Evolutionary conservation across 2,888 invertebrate genomes (phyloP).

Genomic region (Diaperis boleti): DNA sequence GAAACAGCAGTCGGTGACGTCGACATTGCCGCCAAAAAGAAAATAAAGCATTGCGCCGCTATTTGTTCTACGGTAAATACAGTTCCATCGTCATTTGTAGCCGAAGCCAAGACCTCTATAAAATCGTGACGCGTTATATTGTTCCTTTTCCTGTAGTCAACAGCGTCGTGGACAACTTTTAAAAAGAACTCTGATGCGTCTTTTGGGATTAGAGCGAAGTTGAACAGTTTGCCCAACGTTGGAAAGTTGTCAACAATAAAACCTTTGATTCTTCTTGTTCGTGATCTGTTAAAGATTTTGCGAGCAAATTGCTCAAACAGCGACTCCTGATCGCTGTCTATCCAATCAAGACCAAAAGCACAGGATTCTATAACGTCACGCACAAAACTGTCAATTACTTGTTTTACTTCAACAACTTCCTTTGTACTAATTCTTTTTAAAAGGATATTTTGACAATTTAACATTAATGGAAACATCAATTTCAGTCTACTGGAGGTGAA

Average conservation of each 20-base stretch:
- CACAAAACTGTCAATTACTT: not conserved
- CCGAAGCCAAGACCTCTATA: conserved; percentile 62
- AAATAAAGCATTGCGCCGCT: conserved; percentile 55
- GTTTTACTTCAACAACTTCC: not conserved
- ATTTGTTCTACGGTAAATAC: conserved; percentile 37
- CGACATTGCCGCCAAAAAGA: conserved; percentile 63
- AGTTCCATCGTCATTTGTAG: conserved; percentile 46
- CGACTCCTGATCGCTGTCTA: not conserved
- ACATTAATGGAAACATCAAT: conserved; percentile 10
- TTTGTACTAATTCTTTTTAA: too few species aligned
- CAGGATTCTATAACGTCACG: not conserved
- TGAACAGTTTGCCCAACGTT: not conserved
- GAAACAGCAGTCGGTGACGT: conserved; percentile 64
- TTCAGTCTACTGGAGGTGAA: conserved; percentile 20
- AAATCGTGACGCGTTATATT: conserved; percentile 68
- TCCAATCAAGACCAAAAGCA: not conserved
- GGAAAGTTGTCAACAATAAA: not conserved
- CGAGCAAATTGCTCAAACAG: not conserved
- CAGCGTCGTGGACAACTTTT: conserved; percentile 63
- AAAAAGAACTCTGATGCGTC: conserved; percentile 65
- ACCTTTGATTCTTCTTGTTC: not conserved
- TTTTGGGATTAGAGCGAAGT: not conserved
- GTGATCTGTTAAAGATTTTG: not conserved
- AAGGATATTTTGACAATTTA: not conserved
- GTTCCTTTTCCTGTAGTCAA: conserved; percentile 65